Conservation (phyloP, 92 coral and sea anemone species). For the Zoanthus solanderi region DNA sequence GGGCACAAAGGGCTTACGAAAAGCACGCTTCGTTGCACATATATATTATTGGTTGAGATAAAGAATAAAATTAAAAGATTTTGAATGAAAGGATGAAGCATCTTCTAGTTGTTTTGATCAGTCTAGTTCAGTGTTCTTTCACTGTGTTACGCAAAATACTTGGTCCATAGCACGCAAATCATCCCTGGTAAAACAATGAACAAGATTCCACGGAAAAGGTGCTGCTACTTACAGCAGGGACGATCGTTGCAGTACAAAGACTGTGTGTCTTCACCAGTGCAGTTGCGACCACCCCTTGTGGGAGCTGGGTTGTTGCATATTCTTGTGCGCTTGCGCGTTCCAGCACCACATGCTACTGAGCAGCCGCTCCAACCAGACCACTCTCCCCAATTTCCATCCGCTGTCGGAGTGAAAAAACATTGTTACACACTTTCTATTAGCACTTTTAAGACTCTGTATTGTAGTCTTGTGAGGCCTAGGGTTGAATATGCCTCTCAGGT, state of each 20-base stretch:
- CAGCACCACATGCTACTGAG: constrained; percentile 38
- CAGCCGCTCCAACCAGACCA: constrained; percentile 44
- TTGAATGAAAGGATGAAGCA: no score
- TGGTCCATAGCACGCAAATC: background rate
- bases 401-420: background rate
- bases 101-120: no score
- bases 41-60: no score
- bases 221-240: constrained; percentile 34
- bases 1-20: no score
- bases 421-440: background rate
- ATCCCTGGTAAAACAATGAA: background rate
- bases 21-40: no score
- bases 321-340: constrained; percentile 47
- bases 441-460: background rate
- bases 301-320: constrained; percentile 38
- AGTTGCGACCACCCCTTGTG: constrained; percentile 30
- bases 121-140: no score
- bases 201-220: background rate
- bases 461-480: no score
- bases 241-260: constrained; percentile 40
- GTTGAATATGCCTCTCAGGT: no score
- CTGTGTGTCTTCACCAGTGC: constrained; percentile 38
- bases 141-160: no score
- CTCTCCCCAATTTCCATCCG: constrained; percentile 51
- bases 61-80: no score